These are phyloP conservation scores for Phalanger gymnotis DNA, from an alignment of 2,797 vertebrate species.

Conservation along the genomic window DNA sequence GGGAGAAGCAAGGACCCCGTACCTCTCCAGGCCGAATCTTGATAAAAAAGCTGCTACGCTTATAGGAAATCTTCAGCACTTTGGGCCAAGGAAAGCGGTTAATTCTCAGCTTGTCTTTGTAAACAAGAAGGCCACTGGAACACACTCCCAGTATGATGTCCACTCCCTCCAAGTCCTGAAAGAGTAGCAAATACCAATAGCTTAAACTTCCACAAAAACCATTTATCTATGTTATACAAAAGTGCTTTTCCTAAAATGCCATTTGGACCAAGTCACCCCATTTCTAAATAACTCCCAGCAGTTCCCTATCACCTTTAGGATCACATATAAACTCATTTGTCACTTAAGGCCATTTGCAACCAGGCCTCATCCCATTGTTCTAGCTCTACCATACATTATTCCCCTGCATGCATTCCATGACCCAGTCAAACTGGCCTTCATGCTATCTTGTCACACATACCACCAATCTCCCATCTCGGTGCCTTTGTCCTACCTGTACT, in stretches of 20 bases:
- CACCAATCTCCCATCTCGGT: not conserved
- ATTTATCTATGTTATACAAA: not conserved
- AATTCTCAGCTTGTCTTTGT: slow-evolving; percentile 96
- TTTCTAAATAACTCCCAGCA: not conserved
- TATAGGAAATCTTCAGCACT: slow-evolving; percentile 98
- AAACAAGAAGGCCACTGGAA: slow-evolving; percentile 96
- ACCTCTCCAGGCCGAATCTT: slow-evolving; percentile 97
- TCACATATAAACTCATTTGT: not conserved
- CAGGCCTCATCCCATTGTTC: not conserved
- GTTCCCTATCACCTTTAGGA: not conserved
- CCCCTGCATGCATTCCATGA: not conserved
- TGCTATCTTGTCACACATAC: not conserved
- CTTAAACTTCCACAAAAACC: slow-evolving; percentile 41
- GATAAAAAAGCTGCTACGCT: slow-evolving; percentile 97
- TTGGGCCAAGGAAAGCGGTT: slow-evolving; percentile 98
- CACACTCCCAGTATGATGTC: slow-evolving; percentile 97
- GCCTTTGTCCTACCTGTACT: not conserved
- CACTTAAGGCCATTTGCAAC: not conserved
- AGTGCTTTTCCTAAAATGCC: not conserved
- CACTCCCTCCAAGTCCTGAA: slow-evolving; percentile 94
- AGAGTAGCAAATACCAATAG: slow-evolving; percentile 17
- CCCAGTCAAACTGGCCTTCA: not conserved
- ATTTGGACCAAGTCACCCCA: not conserved
- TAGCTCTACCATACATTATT: not conserved
- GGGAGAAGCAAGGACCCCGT: slow-evolving; percentile 13